Conservation (phyloP, 2,888 invertebrate species). For the Caenorhabditis parvicauda region DNA sequence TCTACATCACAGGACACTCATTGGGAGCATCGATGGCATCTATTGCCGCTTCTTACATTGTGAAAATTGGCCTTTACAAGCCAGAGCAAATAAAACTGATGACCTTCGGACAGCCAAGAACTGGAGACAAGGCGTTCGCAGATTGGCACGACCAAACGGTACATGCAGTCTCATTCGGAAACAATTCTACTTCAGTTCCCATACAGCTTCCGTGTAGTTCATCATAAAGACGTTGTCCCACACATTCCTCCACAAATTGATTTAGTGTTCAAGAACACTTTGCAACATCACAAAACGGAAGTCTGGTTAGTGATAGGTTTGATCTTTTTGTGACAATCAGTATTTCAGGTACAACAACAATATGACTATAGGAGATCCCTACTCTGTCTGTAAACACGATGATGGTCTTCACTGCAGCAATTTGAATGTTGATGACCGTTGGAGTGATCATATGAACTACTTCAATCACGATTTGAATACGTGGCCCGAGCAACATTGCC, state of each 20-base stretch:
- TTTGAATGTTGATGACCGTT: slow-evolving; percentile 16
- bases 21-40: slow-evolving; percentile 44
- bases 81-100: slow-evolving; percentile 30
- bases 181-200: slow-evolving; percentile 13
- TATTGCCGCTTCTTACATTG: slow-evolving; percentile 28
- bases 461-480: too few species aligned
- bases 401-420: slow-evolving; percentile 36
- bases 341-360: slow-evolving; percentile 37
- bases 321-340: not conserved
- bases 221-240: slow-evolving; percentile 30
- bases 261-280: slow-evolving; percentile 22
- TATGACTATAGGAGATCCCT: slow-evolving; percentile 20
- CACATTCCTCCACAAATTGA: slow-evolving; percentile 30
- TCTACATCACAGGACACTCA: slow-evolving; percentile 36
- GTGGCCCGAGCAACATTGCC: too few species aligned
- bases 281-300: slow-evolving; percentile 36
- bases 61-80: slow-evolving; percentile 17
- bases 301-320: slow-evolving; percentile 12
- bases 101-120: slow-evolving; percentile 48
- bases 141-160: slow-evolving; percentile 16
- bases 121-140: slow-evolving; percentile 39
- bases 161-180: slow-evolving; percentile 1
- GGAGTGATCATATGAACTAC: slow-evolving; percentile 33
- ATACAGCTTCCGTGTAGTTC: slow-evolving; percentile 33
- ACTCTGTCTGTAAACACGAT: slow-evolving; percentile 28